These are phyloP conservation scores for Erythrocercus mccallii DNA, from an alignment of 2,113 vertebrate genomes.

Conservation along the genomic window DNA sequence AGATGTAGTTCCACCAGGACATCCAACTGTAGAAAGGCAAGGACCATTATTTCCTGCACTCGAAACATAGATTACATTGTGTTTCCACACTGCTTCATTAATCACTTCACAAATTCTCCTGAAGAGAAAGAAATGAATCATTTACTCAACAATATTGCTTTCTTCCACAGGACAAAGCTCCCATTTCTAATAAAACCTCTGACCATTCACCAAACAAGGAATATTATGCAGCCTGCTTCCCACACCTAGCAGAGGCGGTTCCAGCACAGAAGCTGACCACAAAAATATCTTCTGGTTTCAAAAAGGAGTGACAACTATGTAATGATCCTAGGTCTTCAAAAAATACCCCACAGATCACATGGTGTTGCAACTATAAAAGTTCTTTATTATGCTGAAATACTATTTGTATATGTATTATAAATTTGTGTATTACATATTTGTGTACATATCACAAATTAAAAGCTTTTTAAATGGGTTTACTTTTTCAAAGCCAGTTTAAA, in stretches of 20 bases:
- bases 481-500: not conserved
- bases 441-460: not conserved
- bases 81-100: constrained; percentile 95
- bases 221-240: not conserved
- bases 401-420: not conserved
- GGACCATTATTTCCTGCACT: constrained; percentile 98
- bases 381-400: not conserved
- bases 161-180: not conserved
- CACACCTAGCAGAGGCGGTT: not conserved
- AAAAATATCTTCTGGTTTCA: not conserved
- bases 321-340: not conserved
- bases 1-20: constrained; percentile 93
- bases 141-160: not conserved
- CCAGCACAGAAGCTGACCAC: not conserved
- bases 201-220: not conserved
- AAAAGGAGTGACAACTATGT: not conserved
- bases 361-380: not conserved
- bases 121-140: not conserved
- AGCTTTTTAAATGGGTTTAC: not conserved
- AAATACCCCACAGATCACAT: not conserved
- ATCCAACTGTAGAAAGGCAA: constrained; percentile 96
- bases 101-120: constrained; percentile 98
- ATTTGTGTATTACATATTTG: not conserved
- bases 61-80: constrained; percentile 95
- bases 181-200: not conserved